phyloP scores from a whole-genome alignment of 2,888 invertebrate species.

The Dyspetes luteomarginatus region DNA sequence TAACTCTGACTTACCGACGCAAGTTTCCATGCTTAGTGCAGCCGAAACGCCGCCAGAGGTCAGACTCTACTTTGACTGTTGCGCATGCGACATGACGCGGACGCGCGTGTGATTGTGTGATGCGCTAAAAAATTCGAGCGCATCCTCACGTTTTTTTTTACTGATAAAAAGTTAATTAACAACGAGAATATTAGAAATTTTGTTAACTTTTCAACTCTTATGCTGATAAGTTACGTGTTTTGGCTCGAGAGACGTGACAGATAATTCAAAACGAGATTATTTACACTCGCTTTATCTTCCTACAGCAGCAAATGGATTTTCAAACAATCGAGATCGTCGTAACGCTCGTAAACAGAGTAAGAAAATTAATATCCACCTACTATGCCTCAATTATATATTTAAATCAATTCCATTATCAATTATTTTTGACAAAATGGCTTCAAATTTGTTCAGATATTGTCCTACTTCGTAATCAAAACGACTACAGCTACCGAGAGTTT shows the following conservation, averaged over 20 bases:
- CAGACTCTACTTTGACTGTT: neutral
- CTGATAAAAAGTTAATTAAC: too few species aligned
- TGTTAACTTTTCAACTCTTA: neutral
- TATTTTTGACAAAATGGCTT: constrained; percentile 1
- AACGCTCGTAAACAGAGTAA: constrained; percentile 52
- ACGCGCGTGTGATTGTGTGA: too few species aligned
- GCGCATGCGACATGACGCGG: neutral
- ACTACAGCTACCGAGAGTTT: neutral
- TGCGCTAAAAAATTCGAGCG: too few species aligned
- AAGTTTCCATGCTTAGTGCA: too few species aligned
- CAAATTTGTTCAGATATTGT: constrained; percentile 26
- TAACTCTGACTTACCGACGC: neutral
- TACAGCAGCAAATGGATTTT: constrained; percentile 3
- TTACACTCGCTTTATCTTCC: neutral
- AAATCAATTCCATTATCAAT: too few species aligned
- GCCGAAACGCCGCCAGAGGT: constrained; percentile 2
- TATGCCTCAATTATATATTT: too few species aligned
- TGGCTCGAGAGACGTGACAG: neutral
- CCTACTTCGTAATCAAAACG: neutral
- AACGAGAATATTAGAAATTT: neutral
- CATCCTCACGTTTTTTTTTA: too few species aligned
- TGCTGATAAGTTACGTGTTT: neutral
- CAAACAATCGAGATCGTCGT: constrained; percentile 18
- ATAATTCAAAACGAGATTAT: neutral
- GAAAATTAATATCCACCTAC: too few species aligned